These are phyloP conservation scores for Cantharis rufa DNA, from an alignment of 2,888 invertebrate species.

Conservation along the genomic window DNA sequence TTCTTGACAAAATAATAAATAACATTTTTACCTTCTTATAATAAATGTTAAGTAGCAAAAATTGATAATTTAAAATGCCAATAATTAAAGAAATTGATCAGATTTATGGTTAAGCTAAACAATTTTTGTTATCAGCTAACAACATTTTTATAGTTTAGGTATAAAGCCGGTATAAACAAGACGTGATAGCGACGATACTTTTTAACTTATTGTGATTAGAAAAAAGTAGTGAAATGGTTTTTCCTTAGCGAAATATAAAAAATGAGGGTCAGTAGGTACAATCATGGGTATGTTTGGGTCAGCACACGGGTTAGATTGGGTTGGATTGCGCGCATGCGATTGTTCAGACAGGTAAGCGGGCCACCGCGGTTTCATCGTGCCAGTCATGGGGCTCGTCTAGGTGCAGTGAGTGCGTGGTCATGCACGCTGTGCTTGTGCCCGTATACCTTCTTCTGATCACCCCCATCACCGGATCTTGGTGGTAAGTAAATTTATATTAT, in stretches of 20 bases:
- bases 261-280: conserved; percentile 19
- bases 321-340: conserved; percentile 35
- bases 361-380: conserved; percentile 35
- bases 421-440: conserved; percentile 73
- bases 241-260: neutral
- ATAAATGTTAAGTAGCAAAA: neutral
- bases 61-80: neutral
- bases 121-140: neutral
- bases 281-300: conserved; percentile 30
- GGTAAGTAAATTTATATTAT: conserved; percentile 66
- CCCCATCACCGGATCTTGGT: conserved; percentile 86
- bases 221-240: neutral
- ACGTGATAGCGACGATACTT: neutral
- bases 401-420: conserved; percentile 53
- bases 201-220: neutral
- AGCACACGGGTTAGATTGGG: conserved; percentile 24
- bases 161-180: neutral
- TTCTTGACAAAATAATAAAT: neutral
- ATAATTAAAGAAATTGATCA: neutral
- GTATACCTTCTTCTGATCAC: conserved; percentile 84
- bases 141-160: neutral
- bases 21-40: neutral
- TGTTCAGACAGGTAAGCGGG: conserved; percentile 37
- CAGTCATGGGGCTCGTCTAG: conserved; percentile 54
- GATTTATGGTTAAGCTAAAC: neutral